phyloP scores from a whole-genome alignment of 1,140 invertebrate species.

The Neuroterus valhalla region DNA sequence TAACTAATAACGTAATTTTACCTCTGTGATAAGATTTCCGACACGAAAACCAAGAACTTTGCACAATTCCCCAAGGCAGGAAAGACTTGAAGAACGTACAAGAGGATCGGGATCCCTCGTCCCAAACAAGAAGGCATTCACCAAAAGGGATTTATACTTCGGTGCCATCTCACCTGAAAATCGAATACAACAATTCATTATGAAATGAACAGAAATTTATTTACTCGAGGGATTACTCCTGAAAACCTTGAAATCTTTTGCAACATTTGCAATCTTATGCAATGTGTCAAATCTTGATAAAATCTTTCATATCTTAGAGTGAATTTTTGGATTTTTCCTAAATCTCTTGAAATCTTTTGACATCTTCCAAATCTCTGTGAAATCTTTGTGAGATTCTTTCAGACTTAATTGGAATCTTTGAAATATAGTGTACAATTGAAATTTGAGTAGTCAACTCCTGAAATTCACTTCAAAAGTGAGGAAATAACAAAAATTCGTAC shows the following conservation, averaged over 20 bases:
- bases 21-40: slow-evolving; percentile 83
- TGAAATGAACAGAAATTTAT: background rate
- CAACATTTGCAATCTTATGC: too few species aligned
- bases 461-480: slow-evolving; percentile 8
- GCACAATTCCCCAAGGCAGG: slow-evolving; percentile 90
- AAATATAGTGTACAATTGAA: too few species aligned
- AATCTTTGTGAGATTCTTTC: too few species aligned
- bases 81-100: slow-evolving; percentile 88
- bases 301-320: too few species aligned
- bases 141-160: slow-evolving; percentile 81
- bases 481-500: slow-evolving; percentile 72
- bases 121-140: slow-evolving; percentile 84
- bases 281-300: too few species aligned
- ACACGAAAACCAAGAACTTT: slow-evolving; percentile 84
- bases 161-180: slow-evolving; percentile 83
- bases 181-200: slow-evolving; percentile 37
- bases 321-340: too few species aligned
- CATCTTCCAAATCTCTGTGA: too few species aligned
- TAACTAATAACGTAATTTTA: slow-evolving; percentile 64
- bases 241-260: too few species aligned
- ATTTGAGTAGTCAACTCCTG: too few species aligned
- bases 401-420: too few species aligned
- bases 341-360: too few species aligned
- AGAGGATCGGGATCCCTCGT: slow-evolving; percentile 82
- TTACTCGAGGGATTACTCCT: too few species aligned